These are phyloP conservation scores for Paracentrotus lividus DNA, from an alignment of 53 echinoderm and acorn worm genomes.

Conservation along the genomic window DNA sequence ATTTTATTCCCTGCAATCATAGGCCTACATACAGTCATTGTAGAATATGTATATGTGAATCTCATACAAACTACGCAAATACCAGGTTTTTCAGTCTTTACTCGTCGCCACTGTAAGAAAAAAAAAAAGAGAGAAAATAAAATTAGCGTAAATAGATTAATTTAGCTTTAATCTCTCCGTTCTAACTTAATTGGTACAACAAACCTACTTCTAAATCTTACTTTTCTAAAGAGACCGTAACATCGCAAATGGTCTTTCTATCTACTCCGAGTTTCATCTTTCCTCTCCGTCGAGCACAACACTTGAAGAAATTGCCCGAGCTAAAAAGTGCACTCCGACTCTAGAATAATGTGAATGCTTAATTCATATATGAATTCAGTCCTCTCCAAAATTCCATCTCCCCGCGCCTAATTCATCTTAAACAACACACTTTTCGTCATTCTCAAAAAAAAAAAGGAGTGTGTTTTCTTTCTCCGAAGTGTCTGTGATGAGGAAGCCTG, in stretches of 20 bases:
- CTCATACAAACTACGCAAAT: not conserved
- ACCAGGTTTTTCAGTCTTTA: not conserved
- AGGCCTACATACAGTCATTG: too few species aligned
- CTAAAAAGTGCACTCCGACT: constrained; percentile 45
- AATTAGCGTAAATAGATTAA: constrained; percentile 36
- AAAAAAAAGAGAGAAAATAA: not conserved
- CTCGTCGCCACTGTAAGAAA: not conserved
- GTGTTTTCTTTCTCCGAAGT: not conserved
- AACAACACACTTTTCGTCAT: not conserved
- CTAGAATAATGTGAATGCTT: constrained; percentile 37
- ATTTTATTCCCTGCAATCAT: too few species aligned
- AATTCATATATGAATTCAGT: constrained; percentile 31
- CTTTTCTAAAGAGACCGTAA: not conserved
- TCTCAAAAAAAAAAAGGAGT: not conserved
- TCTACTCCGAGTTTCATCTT: constrained; percentile 33
- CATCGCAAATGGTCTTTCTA: constrained; percentile 1
- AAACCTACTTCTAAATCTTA: not conserved
- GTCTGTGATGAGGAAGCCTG: not conserved
- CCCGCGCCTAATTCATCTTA: constrained; percentile 19
- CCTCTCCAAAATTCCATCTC: not conserved
- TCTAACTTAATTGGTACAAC: constrained; percentile 32
- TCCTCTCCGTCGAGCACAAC: not conserved
- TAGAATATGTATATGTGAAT: too few species aligned
- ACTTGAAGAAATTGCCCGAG: constrained; percentile 1
- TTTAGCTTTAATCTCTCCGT: constrained; percentile 19